Evolutionary conservation across 1,140 invertebrate species (phyloP).

Genomic region (Microplitis mediator): DNA sequence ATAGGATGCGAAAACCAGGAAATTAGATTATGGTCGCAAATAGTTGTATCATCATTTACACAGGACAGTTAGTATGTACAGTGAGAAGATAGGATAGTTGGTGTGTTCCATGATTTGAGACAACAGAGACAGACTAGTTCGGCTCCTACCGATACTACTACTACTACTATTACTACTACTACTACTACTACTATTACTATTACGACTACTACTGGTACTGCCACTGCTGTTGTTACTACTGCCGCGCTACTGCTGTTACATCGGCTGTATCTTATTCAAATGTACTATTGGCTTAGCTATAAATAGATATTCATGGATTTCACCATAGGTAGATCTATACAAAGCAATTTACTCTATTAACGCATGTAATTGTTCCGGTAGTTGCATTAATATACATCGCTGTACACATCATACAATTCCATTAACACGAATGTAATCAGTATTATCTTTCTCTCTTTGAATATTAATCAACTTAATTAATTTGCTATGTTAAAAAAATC

Average conservation of each 20-base stretch:
- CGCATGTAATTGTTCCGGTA: conserved; percentile 10
- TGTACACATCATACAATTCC: not conserved
- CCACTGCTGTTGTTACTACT: too few species aligned
- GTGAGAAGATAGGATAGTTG: too few species aligned
- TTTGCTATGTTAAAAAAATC: too few species aligned
- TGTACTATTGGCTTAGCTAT: not conserved
- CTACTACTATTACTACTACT: not conserved
- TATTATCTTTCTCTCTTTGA: too few species aligned
- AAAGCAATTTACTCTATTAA: conserved; percentile 12
- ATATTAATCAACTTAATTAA: too few species aligned
- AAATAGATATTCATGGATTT: conserved; percentile 22
- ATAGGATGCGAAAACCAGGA: not conserved
- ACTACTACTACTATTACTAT: not conserved
- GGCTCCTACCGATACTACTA: not conserved
- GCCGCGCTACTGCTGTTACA: too few species aligned
- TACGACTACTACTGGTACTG: too few species aligned
- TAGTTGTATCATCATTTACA: not conserved
- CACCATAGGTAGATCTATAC: conserved; percentile 17
- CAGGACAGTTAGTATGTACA: not conserved
- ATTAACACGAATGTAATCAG: conserved; percentile 8
- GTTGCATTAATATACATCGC: conserved; percentile 14
- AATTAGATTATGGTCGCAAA: conserved; percentile 1
- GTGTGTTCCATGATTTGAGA: conserved; percentile 3
- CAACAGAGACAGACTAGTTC: conserved; percentile 1
- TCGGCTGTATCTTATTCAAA: not conserved